Conservation (phyloP, 2,888 invertebrate species). For the Hypena proboscidalis region DNA sequence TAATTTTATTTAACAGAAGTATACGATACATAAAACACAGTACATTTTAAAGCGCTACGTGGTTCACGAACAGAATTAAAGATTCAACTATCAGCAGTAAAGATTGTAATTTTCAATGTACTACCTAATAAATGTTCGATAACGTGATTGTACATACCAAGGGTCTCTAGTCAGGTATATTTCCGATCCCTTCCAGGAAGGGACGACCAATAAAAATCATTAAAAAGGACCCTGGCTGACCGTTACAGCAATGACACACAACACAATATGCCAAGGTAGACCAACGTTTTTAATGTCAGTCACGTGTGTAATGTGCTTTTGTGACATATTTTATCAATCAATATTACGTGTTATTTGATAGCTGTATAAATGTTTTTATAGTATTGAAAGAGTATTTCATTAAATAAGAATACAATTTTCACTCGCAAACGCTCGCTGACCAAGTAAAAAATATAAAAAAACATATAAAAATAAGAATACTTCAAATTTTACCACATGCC, state of each 20-base stretch:
- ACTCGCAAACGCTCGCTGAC: too few relatives aligned
- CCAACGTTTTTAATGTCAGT: constrained; percentile 56
- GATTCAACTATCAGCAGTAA: constrained; percentile 39
- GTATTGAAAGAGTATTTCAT: too few relatives aligned
- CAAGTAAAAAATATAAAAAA: too few relatives aligned
- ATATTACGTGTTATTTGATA: too few relatives aligned
- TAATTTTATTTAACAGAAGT: neutral
- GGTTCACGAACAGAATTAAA: constrained; percentile 53
- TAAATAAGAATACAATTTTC: too few relatives aligned
- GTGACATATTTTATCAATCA: constrained; percentile 8
- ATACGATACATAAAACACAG: neutral
- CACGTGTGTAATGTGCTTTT: constrained; percentile 40
- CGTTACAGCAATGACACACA: constrained; percentile 48
- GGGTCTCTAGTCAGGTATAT: constrained; percentile 63
- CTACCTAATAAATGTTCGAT: constrained; percentile 73
- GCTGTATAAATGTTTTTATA: too few relatives aligned
- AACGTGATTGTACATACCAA: constrained; percentile 63
- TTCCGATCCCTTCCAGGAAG: constrained; percentile 64
- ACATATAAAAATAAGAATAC: too few relatives aligned
- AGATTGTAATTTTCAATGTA: constrained; percentile 62
- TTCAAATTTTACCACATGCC: too few relatives aligned
- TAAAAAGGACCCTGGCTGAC: constrained; percentile 65
- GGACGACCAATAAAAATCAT: constrained; percentile 73
- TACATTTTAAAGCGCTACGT: constrained; percentile 17
- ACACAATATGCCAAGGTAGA: constrained; percentile 60